Conservation (phyloP, 2,888 invertebrate genomes). For the Malachius bipustulatus region DNA sequence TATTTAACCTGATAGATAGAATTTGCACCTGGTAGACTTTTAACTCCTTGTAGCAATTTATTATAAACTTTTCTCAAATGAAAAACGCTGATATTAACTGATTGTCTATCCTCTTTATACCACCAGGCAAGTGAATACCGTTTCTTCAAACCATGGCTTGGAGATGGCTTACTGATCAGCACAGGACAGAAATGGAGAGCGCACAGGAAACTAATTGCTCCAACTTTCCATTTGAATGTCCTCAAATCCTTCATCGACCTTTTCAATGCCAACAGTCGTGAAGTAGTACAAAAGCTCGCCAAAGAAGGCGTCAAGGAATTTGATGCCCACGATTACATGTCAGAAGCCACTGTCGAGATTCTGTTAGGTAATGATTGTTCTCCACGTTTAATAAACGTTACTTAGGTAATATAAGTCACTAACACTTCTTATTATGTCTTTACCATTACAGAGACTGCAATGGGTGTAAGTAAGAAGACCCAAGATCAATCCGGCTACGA, state of each 20-base stretch:
- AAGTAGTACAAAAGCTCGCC: slow-evolving; percentile 60
- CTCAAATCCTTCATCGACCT: slow-evolving; percentile 76
- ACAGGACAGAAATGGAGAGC: slow-evolving; percentile 78
- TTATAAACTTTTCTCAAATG: too few species aligned
- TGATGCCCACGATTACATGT: slow-evolving; percentile 75
- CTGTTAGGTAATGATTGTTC: slow-evolving; percentile 44
- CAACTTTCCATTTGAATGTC: slow-evolving; percentile 79
- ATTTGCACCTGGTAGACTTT: too few species aligned
- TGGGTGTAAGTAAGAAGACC: slow-evolving; percentile 75
- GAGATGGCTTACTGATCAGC: slow-evolving; percentile 69
- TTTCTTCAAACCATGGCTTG: slow-evolving; percentile 76
- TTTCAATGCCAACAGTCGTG: slow-evolving; percentile 70
- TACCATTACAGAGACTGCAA: slow-evolving; percentile 63
- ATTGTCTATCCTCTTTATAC: too few species aligned
- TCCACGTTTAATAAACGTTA: not conserved
- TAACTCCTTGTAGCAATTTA: too few species aligned
- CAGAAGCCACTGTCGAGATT: slow-evolving; percentile 74
- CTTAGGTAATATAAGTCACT: not conserved
- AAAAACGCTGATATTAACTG: too few species aligned
- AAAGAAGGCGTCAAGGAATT: slow-evolving; percentile 59
- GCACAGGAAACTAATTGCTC: slow-evolving; percentile 75
- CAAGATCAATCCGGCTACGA: slow-evolving; percentile 73
- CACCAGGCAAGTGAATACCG: slow-evolving; percentile 64
- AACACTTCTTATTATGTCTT: not conserved
- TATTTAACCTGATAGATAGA: too few species aligned